Evolutionary conservation across 2,113 vertebrate species (phyloP).

Genomic region (Hucho hucho): DNA sequence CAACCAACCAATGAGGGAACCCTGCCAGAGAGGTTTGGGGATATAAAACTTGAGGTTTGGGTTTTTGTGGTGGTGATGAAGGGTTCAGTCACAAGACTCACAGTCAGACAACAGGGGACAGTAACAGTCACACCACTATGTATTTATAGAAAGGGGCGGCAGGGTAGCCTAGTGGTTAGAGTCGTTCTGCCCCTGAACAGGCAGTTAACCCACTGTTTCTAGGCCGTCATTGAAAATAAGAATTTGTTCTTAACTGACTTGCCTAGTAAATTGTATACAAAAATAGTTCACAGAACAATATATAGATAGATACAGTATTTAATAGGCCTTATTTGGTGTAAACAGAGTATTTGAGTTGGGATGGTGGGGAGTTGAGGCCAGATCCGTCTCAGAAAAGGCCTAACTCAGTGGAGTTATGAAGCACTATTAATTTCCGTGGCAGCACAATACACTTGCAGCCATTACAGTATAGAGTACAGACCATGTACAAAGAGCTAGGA

Average conservation of each 20-base stretch:
- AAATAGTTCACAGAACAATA: no score
- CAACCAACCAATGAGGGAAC: conserved; percentile 31
- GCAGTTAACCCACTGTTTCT: no score
- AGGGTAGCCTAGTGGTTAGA: no score
- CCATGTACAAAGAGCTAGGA: conserved; percentile 47
- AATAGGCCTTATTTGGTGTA: background rate
- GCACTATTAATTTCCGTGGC: conserved; percentile 56
- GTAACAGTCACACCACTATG: background rate
- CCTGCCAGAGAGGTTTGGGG: conserved; percentile 14
- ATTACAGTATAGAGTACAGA: conserved; percentile 20
- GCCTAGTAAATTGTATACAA: background rate
- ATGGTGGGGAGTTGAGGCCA: background rate
- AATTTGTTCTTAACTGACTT: no score
- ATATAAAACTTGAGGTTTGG: conserved; percentile 47
- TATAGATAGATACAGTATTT: no score
- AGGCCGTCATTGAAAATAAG: no score
- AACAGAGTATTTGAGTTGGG: background rate
- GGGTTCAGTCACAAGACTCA: conserved; percentile 3
- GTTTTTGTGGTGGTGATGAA: conserved; percentile 25
- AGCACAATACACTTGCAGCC: conserved; percentile 26
- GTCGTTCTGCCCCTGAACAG: no score
- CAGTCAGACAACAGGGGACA: no score
- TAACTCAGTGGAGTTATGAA: conserved; percentile 38
- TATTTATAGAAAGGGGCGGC: conserved; percentile 13
- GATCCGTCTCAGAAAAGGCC: conserved; percentile 57